Evolutionary conservation across 2,113 vertebrate species (phyloP), one percentile per base, ranked within the genome.

Genomic region (Xiphias gladius): DNA sequence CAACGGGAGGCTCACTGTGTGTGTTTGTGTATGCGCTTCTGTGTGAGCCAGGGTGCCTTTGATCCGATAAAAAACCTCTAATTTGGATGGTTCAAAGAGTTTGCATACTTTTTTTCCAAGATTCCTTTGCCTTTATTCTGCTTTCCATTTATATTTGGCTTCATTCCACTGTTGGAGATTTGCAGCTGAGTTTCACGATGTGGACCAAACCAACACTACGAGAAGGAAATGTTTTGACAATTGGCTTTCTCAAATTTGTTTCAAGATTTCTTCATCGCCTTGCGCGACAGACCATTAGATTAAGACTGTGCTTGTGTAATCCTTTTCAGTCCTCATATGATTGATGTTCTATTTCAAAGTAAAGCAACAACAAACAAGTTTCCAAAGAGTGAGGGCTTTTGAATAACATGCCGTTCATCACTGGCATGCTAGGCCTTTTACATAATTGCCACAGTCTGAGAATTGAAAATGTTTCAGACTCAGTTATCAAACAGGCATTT

Each of bases 41-140:
- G 82, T 78, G 80, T 83, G 90, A 92, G 87, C 81, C 32, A 1
- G 16, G 75, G 26, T 80, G 89, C 85, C 82, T 92, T 88, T 91
- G 90, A 94, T 93, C 89, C 79, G 91, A 95, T 95, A 95, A 93
- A n/a, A 93, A 89, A 82, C 83, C 85, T 91, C 88, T 94, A 92
- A 95, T 93, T 93, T 91, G 64, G 63, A 66, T 75, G 80, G 90
- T 79, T 93, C 85, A 93, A 93, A 85, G 85, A 90, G 85, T 94
- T 92, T 89, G 70, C 81, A 84, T 83, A 82, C 71, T 79, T 82
- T 59, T 79, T 64, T 69, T 20, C 24, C 50, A 80, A 17, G 35
- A 22, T 76, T 80, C 8, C 57, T 58, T 73, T 37, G 55, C 80
- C 73, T 89, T 87, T 79, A 62, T 76, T 37, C 46, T 22, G n/a